Conservation (phyloP, 2,888 invertebrate species). For the Eudemis profundana region DNA sequence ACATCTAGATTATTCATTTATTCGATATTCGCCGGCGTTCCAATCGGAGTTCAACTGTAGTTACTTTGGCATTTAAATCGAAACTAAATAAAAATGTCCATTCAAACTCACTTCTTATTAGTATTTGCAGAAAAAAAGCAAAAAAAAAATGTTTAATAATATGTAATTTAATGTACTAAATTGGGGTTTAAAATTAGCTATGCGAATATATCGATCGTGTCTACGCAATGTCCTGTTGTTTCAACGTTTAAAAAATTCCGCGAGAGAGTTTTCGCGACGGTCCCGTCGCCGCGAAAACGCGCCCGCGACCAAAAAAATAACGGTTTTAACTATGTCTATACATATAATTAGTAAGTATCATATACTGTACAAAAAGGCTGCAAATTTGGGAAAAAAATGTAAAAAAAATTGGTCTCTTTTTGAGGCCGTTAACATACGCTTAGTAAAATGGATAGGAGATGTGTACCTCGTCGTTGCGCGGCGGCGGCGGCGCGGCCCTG, state of each 20-base stretch:
- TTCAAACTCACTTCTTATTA: slow-evolving; percentile 59
- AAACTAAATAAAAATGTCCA: slow-evolving; percentile 53
- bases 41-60: slow-evolving; percentile 59
- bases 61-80: slow-evolving; percentile 63
- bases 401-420: slow-evolving; percentile 76
- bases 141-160: slow-evolving; percentile 66
- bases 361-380: slow-evolving; percentile 83
- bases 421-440: slow-evolving; percentile 82
- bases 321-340: slow-evolving; percentile 82
- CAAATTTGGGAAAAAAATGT: slow-evolving; percentile 77
- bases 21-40: slow-evolving; percentile 37
- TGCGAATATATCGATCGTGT: slow-evolving; percentile 70
- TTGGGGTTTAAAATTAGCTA: slow-evolving; percentile 71
- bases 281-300: slow-evolving; percentile 55
- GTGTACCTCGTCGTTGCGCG: slow-evolving; percentile 77
- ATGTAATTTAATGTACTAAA: slow-evolving; percentile 68
- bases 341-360: slow-evolving; percentile 81
- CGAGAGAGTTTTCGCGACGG: slow-evolving; percentile 59
- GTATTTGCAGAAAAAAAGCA: slow-evolving; percentile 59
- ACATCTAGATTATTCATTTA: slow-evolving; percentile 46
- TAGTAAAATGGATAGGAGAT: slow-evolving; percentile 80
- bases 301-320: slow-evolving; percentile 71
- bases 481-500: slow-evolving; percentile 51
- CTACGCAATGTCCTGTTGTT: slow-evolving; percentile 71
- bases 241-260: slow-evolving; percentile 66